Evolutionary conservation across 2,888 invertebrate genomes (phyloP).

Genomic region (Trichopria drosophilae): DNA sequence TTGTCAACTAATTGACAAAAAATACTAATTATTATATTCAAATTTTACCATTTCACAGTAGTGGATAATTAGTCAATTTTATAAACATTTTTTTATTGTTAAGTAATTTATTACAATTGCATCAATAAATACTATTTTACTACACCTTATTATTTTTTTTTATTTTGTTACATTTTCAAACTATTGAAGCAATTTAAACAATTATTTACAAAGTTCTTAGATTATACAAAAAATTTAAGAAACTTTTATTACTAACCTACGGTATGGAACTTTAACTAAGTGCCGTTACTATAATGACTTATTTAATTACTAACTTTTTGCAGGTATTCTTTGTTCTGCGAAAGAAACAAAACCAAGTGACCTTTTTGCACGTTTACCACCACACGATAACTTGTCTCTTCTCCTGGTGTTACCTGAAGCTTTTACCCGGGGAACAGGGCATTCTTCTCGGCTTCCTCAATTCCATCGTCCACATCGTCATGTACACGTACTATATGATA

Average conservation of each 20-base stretch:
- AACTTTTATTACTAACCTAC: too few species aligned
- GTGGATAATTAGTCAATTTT: background rate
- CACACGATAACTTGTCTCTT: constrained; percentile 58
- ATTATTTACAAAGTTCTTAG: too few species aligned
- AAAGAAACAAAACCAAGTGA: constrained; percentile 64
- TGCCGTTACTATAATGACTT: too few species aligned
- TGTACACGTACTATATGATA: constrained; percentile 81
- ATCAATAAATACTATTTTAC: background rate
- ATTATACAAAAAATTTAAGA: too few species aligned
- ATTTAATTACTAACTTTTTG: too few species aligned
- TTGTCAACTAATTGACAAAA: too few species aligned
- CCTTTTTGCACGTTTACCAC: constrained; percentile 66
- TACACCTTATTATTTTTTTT: background rate
- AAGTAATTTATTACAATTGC: background rate
- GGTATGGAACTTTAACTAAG: too few species aligned
- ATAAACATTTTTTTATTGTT: background rate
- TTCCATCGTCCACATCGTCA: constrained; percentile 76
- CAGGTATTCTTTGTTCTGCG: constrained; percentile 64
- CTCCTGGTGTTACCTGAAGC: constrained; percentile 59
- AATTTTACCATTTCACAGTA: too few species aligned
- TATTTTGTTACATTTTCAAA: too few species aligned
- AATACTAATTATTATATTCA: too few species aligned
- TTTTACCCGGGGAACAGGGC: constrained; percentile 70
- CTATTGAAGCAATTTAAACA: too few species aligned
- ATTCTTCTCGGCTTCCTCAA: constrained; percentile 73